A percentile compares a stretch with the other conserved stretches of the same genome.
These are phyloP conservation scores for Lithodes maja DNA, from an alignment of 2,888 invertebrate genomes.

Conservation along the genomic window DNA sequence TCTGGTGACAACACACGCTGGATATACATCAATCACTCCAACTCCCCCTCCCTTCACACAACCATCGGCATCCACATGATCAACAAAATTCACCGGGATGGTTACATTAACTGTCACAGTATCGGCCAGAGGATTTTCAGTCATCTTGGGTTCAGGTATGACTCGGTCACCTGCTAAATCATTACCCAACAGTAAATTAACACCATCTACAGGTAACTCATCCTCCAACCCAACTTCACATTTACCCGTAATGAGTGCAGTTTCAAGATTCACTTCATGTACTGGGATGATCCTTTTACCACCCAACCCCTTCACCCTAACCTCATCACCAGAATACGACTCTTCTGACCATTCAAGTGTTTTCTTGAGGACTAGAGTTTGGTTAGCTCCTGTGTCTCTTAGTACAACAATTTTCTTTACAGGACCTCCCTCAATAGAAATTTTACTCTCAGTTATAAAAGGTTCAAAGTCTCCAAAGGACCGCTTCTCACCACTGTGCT, in stretches of 20 bases:
- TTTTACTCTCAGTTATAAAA: not conserved
- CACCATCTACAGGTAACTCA: not conserved
- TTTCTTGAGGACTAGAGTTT: not conserved
- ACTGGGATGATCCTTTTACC: not conserved
- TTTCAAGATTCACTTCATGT: not conserved
- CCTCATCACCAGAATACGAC: not conserved
- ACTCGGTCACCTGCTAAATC: not conserved
- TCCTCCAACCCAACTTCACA: not conserved
- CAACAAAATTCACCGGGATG: too few species aligned
- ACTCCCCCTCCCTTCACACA: too few species aligned
- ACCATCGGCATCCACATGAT: too few species aligned
- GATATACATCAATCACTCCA: not conserved
- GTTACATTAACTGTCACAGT: not conserved
- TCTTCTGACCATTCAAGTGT: not conserved
- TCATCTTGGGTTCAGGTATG: not conserved
- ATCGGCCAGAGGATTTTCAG: not conserved
- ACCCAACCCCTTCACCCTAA: not conserved
- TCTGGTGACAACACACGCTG: not conserved
- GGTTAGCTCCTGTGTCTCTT: not conserved
- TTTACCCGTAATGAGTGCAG: not conserved
- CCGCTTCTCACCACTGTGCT: not conserved
- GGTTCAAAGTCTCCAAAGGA: not conserved
- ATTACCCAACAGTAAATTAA: not conserved
- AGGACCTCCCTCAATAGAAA: not conserved
- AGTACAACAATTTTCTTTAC: not conserved